phyloP scores from a whole-genome alignment of 2,797 vertebrate species.

The Dicrostonyx torquatus region DNA sequence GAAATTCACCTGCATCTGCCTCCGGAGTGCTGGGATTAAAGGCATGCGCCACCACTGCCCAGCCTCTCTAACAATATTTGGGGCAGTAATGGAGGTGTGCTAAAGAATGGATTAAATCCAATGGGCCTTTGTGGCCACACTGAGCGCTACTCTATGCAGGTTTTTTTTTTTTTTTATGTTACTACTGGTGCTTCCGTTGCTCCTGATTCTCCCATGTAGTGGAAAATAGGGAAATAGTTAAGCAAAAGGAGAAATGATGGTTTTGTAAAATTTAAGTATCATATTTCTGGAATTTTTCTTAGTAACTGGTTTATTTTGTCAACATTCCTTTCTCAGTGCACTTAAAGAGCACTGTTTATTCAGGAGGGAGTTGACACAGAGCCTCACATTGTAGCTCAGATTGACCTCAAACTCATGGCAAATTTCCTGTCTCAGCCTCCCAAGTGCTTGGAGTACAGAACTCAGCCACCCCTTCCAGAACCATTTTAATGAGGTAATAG shows the following conservation, averaged over 20 bases:
- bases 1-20: too few species aligned
- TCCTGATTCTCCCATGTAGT: slow-evolving; percentile 7
- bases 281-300: slow-evolving; percentile 4
- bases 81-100: slow-evolving; percentile 56
- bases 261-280: background rate
- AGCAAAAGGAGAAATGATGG: background rate
- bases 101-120: slow-evolving; percentile 5
- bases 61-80: slow-evolving; percentile 58
- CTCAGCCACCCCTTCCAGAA: background rate
- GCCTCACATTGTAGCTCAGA: background rate
- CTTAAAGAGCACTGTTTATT: background rate
- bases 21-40: too few species aligned
- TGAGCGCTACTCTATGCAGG: background rate
- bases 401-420: background rate
- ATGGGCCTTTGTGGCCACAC: background rate
- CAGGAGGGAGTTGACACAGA: background rate
- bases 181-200: background rate
- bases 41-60: too few species aligned
- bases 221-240: background rate
- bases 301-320: slow-evolving; percentile 5
- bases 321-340: background rate
- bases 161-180: background rate
- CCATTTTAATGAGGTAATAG: background rate
- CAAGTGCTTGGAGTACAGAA: background rate
- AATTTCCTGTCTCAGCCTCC: background rate